A percentile compares a stretch with the other conserved stretches of the same genome.
These are phyloP conservation scores for Sphyrna mokarran DNA, from an alignment of 2,113 vertebrate species.

Conservation along the genomic window DNA sequence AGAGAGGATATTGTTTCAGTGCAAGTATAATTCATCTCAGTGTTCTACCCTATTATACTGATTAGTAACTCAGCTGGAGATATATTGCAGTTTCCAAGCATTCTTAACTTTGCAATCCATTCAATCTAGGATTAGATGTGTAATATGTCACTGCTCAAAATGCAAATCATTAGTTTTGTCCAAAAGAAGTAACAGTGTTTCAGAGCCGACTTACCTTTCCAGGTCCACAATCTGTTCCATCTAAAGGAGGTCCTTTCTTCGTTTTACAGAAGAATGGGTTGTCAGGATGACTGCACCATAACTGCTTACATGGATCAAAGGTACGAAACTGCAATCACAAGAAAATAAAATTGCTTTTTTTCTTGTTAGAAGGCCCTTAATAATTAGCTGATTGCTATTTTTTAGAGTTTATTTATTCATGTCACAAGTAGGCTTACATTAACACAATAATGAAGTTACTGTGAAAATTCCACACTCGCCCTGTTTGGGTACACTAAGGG, in stretches of 20 bases:
- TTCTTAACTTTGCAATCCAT: neutral
- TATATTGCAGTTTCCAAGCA: neutral
- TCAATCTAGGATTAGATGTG: neutral
- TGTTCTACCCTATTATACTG: neutral
- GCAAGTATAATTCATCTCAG: neutral
- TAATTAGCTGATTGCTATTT: neutral
- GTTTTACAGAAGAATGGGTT: conserved; percentile 98
- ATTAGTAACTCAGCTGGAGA: neutral
- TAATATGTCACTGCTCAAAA: neutral
- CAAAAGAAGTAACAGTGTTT: neutral
- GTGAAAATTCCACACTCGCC: too few relatives aligned
- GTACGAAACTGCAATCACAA: conserved; percentile 78
- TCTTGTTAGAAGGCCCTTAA: neutral
- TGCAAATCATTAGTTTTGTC: neutral
- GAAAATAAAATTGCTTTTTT: conserved; percentile 11
- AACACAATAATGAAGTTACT: too few relatives aligned
- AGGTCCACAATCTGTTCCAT: conserved; percentile 85
- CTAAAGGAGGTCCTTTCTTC: conserved; percentile 94
- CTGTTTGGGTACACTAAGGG: too few relatives aligned
- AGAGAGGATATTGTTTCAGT: neutral
- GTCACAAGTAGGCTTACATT: too few relatives aligned
- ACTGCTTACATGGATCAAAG: conserved; percentile 92
- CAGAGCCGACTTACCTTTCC: conserved; percentile 69
- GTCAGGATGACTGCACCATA: conserved; percentile 97
- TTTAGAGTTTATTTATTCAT: neutral